phyloP scores from a whole-genome alignment of 2,888 invertebrate species.

The Steinernema scapterisci region DNA sequence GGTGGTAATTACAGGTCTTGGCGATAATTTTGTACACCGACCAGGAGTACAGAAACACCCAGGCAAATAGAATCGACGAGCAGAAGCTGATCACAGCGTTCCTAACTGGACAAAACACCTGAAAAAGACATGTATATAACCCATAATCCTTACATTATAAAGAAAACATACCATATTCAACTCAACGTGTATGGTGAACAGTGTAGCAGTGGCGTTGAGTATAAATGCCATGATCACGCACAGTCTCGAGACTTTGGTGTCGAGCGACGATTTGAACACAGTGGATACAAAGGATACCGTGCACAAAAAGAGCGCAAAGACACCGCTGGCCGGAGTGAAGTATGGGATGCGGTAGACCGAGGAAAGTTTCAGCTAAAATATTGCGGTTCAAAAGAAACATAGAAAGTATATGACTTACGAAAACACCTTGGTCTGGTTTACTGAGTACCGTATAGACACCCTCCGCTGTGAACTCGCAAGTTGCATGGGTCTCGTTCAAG shows the following conservation, averaged over 20 bases:
- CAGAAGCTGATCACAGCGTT: constrained; percentile 59
- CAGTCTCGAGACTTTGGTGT: constrained; percentile 43
- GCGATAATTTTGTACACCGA: constrained; percentile 46
- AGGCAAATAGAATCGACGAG: constrained; percentile 56
- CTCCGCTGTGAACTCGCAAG: constrained; percentile 52
- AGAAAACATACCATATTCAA: constrained; percentile 50
- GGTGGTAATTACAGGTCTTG: constrained; percentile 19
- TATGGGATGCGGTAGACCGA: constrained; percentile 38
- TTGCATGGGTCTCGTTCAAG: constrained; percentile 60
- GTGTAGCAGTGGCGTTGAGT: constrained; percentile 51
- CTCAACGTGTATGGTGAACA: constrained; percentile 52
- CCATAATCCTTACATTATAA: no score
- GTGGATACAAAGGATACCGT: constrained; percentile 50
- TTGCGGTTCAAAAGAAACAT: neutral
- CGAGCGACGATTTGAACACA: constrained; percentile 43
- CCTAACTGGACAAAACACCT: constrained; percentile 59
- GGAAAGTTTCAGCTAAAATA: constrained; percentile 17
- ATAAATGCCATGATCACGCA: constrained; percentile 54
- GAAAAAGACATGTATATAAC: constrained; percentile 33
- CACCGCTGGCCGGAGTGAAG: constrained; percentile 51
- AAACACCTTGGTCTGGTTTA: neutral
- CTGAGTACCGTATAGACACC: constrained; percentile 58
- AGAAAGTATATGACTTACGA: neutral
- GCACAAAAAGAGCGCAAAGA: constrained; percentile 54
- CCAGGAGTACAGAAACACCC: constrained; percentile 61